These are phyloP conservation scores for Arenicola marina DNA, from an alignment of 2,888 invertebrate genomes.

Conservation along the genomic window DNA sequence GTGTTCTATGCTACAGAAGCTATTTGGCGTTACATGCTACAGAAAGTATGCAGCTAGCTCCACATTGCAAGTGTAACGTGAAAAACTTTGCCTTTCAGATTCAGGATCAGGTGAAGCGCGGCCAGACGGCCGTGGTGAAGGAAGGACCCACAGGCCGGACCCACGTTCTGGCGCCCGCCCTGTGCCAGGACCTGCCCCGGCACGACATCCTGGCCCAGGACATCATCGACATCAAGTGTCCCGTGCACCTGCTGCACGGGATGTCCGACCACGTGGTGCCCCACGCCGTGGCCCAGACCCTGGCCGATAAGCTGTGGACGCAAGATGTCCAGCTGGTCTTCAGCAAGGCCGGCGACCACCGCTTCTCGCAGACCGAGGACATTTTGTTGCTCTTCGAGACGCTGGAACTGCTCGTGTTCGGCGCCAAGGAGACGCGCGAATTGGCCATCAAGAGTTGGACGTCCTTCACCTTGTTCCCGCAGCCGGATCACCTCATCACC, in stretches of 20 bases:
- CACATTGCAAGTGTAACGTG: no score
- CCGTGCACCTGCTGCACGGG: conserved; percentile 28
- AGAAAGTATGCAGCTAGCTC: no score
- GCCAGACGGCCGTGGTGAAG: not conserved
- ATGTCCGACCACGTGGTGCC: conserved; percentile 28
- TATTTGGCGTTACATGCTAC: no score
- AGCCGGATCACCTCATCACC: not conserved
- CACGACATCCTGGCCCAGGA: conserved; percentile 1
- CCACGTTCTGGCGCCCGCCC: not conserved
- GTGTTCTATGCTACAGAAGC: no score
- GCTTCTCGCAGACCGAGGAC: conserved; percentile 28
- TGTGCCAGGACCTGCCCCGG: not conserved
- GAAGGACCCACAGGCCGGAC: not conserved
- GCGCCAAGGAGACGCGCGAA: conserved; percentile 8
- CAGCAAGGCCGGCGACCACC: conserved; percentile 27
- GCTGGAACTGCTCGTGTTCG: conserved; percentile 18
- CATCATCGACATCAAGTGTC: not conserved
- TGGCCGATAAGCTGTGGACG: conserved; percentile 19
- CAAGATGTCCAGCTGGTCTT: conserved; percentile 22
- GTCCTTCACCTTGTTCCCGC: conserved; percentile 10
- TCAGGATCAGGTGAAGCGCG: not conserved
- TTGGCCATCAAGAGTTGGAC: conserved; percentile 13
- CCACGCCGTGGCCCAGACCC: conserved; percentile 17
- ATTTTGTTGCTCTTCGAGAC: conserved; percentile 21
- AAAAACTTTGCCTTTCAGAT: conserved; percentile 2